Evolutionary conservation across 2,888 invertebrate genomes (phyloP).

Genomic region (Megaustenia siamemsis): DNA sequence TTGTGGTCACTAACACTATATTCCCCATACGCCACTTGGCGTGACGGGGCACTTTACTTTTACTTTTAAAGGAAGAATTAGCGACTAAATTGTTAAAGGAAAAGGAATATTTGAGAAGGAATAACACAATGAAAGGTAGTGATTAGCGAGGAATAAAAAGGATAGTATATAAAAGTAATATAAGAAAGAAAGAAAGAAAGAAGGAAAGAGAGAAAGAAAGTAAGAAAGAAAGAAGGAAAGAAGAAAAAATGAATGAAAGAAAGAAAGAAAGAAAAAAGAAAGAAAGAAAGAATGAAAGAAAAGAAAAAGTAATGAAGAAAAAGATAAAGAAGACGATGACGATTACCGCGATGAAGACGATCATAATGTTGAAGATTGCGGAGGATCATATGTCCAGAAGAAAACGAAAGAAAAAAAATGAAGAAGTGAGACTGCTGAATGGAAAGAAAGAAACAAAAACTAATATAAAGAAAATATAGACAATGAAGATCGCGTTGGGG

Average conservation of each 20-base stretch:
- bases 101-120: too few species aligned
- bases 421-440: background rate
- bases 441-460: background rate
- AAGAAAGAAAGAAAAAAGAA: background rate
- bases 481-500: background rate
- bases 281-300: background rate
- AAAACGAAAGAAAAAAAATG: background rate
- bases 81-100: too few species aligned
- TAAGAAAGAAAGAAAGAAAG: background rate
- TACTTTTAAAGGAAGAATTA: too few species aligned
- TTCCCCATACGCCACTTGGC: too few species aligned
- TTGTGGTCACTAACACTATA: too few species aligned
- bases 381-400: background rate
- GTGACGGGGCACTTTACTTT: too few species aligned
- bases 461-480: background rate
- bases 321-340: background rate
- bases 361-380: background rate
- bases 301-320: background rate
- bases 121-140: too few species aligned
- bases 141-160: too few species aligned
- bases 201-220: too few species aligned
- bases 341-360: background rate
- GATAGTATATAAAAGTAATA: too few species aligned
- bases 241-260: background rate
- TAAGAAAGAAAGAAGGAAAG: background rate